phyloP scores from a whole-genome alignment of 2,113 vertebrate genomes.

The Passer domesticus region DNA sequence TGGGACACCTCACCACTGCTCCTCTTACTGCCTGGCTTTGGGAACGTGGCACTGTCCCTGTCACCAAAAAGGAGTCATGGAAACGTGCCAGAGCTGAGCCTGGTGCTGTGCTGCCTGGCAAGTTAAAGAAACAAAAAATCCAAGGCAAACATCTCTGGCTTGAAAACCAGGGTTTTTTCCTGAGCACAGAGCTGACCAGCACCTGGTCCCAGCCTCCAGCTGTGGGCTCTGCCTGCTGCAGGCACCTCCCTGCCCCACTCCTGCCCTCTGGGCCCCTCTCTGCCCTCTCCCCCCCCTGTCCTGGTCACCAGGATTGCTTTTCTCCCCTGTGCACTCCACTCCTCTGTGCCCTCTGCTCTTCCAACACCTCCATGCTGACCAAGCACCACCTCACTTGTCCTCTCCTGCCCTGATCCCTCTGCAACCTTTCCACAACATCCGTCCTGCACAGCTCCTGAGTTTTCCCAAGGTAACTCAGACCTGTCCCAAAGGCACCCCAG shows the following conservation, averaged over 20 bases:
- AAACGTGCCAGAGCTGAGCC: neutral
- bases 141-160: neutral
- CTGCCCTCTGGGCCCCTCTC: neutral
- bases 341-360: neutral
- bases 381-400: neutral
- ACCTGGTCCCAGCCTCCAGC: neutral
- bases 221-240: neutral
- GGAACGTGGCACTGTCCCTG: neutral
- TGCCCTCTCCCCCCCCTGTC: neutral
- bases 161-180: neutral
- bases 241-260: neutral
- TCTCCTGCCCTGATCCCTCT: neutral
- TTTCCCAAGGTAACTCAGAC: neutral
- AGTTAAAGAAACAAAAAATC: neutral
- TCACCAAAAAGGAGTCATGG: neutral
- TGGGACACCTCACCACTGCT: neutral
- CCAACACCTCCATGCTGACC: neutral
- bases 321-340: neutral
- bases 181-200: neutral
- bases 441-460: neutral
- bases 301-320: neutral
- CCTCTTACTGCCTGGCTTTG: neutral
- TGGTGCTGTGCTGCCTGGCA: neutral
- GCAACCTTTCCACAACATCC: neutral
- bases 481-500: neutral